Conservation (phyloP, 2,797 vertebrate genomes). For the Macroramphosus scolopax region DNA sequence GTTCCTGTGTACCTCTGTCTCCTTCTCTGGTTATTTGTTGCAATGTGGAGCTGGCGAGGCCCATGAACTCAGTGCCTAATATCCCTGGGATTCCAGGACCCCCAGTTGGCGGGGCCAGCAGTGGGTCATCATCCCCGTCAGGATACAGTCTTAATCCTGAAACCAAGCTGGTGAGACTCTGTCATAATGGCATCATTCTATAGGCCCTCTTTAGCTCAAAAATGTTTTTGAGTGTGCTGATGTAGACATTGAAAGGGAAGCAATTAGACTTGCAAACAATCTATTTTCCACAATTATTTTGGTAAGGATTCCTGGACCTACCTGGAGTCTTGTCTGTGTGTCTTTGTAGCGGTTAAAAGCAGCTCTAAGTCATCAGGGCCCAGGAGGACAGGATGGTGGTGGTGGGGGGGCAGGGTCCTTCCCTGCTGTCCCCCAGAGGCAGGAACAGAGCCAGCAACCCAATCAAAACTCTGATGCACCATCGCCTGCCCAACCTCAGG, state of each 20-base stretch:
- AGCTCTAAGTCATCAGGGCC: constrained; percentile 84
- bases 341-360: constrained; percentile 89
- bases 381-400: constrained; percentile 82
- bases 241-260: too few relatives aligned
- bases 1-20: constrained; percentile 2
- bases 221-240: too few relatives aligned
- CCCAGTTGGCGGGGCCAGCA: constrained; percentile 82
- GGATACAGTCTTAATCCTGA: constrained; percentile 84
- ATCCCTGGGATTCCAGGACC: constrained; percentile 96
- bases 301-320: too few relatives aligned
- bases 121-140: constrained; percentile 85
- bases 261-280: too few relatives aligned
- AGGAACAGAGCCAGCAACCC: constrained; percentile 87
- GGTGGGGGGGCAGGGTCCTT: constrained; percentile 78
- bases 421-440: constrained; percentile 85
- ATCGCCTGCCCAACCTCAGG: constrained; percentile 95
- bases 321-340: constrained; percentile 27
- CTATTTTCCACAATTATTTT: too few relatives aligned
- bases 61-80: constrained; percentile 88
- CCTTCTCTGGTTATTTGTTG: constrained; percentile 23
- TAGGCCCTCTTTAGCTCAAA: background rate
- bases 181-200: constrained; percentile 5
- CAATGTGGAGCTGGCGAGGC: constrained; percentile 83
- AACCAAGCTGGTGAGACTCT: constrained; percentile 86
- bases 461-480: constrained; percentile 89